A percentile compares a stretch with the other conserved stretches of the same genome.
Evolutionary conservation across 2,113 vertebrate species (phyloP).

Genomic region (Pica pica): DNA sequence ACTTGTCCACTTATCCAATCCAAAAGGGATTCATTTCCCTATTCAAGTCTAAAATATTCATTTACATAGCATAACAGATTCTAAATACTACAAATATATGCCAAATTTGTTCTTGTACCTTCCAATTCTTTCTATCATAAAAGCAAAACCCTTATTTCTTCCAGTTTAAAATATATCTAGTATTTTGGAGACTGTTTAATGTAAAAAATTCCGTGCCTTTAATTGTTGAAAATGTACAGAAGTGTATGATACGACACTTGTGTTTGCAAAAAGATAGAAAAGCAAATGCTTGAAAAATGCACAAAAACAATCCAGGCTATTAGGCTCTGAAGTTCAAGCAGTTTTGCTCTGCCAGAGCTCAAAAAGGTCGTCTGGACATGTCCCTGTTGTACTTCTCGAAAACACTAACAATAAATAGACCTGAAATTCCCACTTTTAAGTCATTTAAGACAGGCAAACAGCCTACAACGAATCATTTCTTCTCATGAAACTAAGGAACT

Average conservation of each 20-base stretch:
- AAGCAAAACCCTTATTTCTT: not conserved
- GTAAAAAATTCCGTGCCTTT: not conserved
- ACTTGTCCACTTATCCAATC: not conserved
- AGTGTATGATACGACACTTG: fast-evolving
- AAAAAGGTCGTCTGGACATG: not conserved
- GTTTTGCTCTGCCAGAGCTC: not conserved
- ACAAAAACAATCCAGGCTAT: fast-evolving
- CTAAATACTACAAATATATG: not conserved
- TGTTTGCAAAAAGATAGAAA: not conserved
- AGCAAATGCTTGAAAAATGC: not conserved
- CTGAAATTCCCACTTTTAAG: not conserved
- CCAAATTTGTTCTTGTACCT: fast-evolving
- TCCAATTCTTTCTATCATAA: not conserved
- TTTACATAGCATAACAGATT: not conserved
- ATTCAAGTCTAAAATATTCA: not conserved
- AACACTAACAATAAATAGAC: not conserved
- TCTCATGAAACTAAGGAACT: not conserved
- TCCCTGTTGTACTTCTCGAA: not conserved
- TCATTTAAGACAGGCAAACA: not conserved
- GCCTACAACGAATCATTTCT: not conserved
- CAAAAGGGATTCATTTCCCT: not conserved
- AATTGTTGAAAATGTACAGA: not conserved
- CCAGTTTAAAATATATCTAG: not conserved
- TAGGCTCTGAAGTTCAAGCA: not conserved
- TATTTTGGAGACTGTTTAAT: not conserved